Evolutionary conservation across 2,113 vertebrate species (phyloP).

Genomic region (Thalassoma bifasciatum): DNA sequence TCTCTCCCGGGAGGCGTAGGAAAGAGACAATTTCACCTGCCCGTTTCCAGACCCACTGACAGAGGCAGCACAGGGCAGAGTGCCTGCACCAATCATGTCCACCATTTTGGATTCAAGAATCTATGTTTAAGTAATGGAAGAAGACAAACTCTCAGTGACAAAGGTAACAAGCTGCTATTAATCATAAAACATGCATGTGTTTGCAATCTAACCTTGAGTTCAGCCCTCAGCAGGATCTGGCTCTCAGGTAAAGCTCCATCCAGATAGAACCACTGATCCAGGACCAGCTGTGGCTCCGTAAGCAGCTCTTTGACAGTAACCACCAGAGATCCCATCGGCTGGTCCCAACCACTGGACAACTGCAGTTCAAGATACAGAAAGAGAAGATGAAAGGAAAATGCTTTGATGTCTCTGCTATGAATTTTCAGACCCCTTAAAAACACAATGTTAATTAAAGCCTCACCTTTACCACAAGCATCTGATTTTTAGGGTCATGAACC

Average conservation of each 20-base stretch:
- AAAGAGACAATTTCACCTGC: slow-evolving; percentile 86
- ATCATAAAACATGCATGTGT: not conserved
- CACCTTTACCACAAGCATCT: slow-evolving; percentile 89
- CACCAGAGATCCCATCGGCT: slow-evolving; percentile 86
- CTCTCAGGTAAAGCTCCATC: slow-evolving; percentile 78
- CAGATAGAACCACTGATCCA: slow-evolving; percentile 88
- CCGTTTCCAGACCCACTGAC: slow-evolving; percentile 64
- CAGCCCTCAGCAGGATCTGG: slow-evolving; percentile 88
- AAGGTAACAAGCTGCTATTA: not conserved
- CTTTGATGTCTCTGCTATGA: not conserved
- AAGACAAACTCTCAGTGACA: not conserved
- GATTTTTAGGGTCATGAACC: slow-evolving; percentile 83
- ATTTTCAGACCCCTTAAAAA: not conserved
- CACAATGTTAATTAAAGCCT: slow-evolving; percentile 15
- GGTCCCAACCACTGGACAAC: slow-evolving; percentile 83
- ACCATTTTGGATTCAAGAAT: slow-evolving; percentile 81
- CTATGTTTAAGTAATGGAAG: slow-evolving; percentile 52
- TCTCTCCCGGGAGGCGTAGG: slow-evolving; percentile 80
- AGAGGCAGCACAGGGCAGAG: slow-evolving; percentile 68
- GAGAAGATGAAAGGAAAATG: not conserved
- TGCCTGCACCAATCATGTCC: slow-evolving; percentile 69
- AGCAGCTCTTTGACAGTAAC: slow-evolving; percentile 86
- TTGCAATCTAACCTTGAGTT: slow-evolving; percentile 86
- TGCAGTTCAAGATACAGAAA: slow-evolving; percentile 32
- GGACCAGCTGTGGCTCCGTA: slow-evolving; percentile 76